Base-by-base conservation (phyloP, 2,888 invertebrate species). In the Aphrophora alni region DNA sequence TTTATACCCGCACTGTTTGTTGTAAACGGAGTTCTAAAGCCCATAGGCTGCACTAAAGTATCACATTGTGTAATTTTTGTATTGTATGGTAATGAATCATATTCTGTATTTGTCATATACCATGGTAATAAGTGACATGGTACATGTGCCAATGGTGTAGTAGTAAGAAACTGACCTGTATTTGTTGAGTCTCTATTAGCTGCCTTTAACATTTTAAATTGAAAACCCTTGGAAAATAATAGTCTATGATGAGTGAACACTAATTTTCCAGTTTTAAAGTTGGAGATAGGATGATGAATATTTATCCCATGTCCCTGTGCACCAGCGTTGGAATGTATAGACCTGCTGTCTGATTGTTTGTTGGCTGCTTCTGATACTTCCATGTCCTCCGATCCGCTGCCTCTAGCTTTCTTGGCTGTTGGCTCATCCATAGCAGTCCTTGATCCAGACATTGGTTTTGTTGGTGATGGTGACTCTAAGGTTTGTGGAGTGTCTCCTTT, bases 61-160 rank as follows among this genome's bases (percentile, higher is more conserved):
- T n/a, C 1, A 44, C 17, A 21, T 7, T 24, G 2, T 75, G 14
- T 27, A 0, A 51, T 8, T 21, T 21, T 74, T 1, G 74, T 59
- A 59, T 74, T 44, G 4, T n/a, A 21, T 4, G 38, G 74, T 14
- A 74, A 26, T 10, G 7, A 38, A 26, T 17, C n/a, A 12, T 17
- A 75, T 75, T 75, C 75, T 1, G 44, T 3, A 4, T 75, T 1
- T 51, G 75, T 75, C 26, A 75, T 25, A 17, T 75, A 75, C 44
- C 59, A 75, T 25, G 75, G 75, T 10, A 75, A 7, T 17, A 26
- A 0, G 26, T 75, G 21, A 25, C 44, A 44, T 4, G 75, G 75
- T 12, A 74, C n/a, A 0, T 12, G 12, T n/a, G 33, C 74, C 5
- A 27, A 74, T 5, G 38, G 73, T 10, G 70, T 73, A 2, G 73